Base-by-base conservation (phyloP, 2,113 vertebrate genomes). In the cat (Felis catus) region DNA sequence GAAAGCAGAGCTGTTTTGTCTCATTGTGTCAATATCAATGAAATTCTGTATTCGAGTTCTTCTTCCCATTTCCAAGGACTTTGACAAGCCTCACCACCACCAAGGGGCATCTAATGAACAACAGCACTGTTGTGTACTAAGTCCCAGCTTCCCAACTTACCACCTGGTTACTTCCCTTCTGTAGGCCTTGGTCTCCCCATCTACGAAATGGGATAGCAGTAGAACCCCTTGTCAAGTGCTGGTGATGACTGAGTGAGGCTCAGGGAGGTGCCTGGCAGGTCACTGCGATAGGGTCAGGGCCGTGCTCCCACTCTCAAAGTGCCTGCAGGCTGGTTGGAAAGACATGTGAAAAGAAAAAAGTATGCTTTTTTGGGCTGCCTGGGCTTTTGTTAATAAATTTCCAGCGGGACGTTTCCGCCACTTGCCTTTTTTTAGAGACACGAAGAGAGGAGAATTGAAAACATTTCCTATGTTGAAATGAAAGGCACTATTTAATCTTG, bases 401-500 rank as follows among this genome's bases (percentile, higher is more conserved):
- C 74, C 95, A 97, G 94, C 68, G 14, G 91, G 97, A 94, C 51
- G 58, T 95, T 97, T 98, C 97, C 65, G 58, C 91, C 96, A 98
- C 97, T 97, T 94, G 97, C 96, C 97, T 98, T 97, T 98, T 98
- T 97, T 97, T 97, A 97, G 97, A 97, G 95, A 95, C 91, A 84
- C 78, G 94, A 95, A 97, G 89, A 91, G 84, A 91, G 16, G 82
- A 97, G 96, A 98, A 95, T 92, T 80, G 95, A 97, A 98, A 98
- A 94, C 97, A 97, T 96, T 97, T 98, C 97, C 95, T 94, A 87
- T 91, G 90, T 96, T 96, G 96, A 97, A 96, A 97, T 97, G 97
- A 98, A 97, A 98, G 98, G 97, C 94, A 97, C 80, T 97, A 97
- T 97, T 98, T 97, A 98, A 98, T 97, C 94, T 86, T 97, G 98